Evolutionary conservation across 2,888 invertebrate species (phyloP), one percentile per base, ranked within the genome.

Genomic region (Limenitis camilla): DNA sequence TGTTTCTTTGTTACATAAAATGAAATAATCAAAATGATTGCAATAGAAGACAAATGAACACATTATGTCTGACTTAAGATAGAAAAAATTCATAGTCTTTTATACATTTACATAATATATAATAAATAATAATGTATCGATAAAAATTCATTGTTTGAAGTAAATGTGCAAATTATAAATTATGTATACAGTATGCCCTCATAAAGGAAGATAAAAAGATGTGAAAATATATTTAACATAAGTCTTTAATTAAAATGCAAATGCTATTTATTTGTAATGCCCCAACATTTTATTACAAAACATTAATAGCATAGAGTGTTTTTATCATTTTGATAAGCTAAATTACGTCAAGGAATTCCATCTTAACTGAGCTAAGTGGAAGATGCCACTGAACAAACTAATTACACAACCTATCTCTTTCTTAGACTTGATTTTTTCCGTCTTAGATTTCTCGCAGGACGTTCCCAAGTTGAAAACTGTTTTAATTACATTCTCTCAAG

Each of bases 331-430:
- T 45, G 35, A 52, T 47, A 40, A 50, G 40, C 40, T 40, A 51
- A 52, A 55, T 55, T 42, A 51, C 46, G 42, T 45, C 49, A 40
- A 41, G 49, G 50, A 57, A 48, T 50, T 58, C 46, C 31, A 56
- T 46, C 46, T 52, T 45, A 53, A 52, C 53, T 55, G 51, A 52
- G 52, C 49, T 52, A 28, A 44, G 62, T 67, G 67, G 70, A 66
- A 71, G 68, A 61, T 65, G 66, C 65, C 62, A 69, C 70, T 68
- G 76, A 76, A 80, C 78, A 78, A 82, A 81, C 81, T 81, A 81
- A 81, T 81, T 80, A 79, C 73, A 76, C 71, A 72, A 66, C 67
- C 70, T 61, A 56, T 78, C 76, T 73, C 72, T 70, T 70, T 78
- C 67, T 58, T 68, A 69, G 66, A 69, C 69, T 74, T 72, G 64